Evolutionary conservation across 2,797 vertebrate genomes (phyloP), one percentile per base, ranked within the genome.

Genomic region (Linurgus olivaceus): DNA sequence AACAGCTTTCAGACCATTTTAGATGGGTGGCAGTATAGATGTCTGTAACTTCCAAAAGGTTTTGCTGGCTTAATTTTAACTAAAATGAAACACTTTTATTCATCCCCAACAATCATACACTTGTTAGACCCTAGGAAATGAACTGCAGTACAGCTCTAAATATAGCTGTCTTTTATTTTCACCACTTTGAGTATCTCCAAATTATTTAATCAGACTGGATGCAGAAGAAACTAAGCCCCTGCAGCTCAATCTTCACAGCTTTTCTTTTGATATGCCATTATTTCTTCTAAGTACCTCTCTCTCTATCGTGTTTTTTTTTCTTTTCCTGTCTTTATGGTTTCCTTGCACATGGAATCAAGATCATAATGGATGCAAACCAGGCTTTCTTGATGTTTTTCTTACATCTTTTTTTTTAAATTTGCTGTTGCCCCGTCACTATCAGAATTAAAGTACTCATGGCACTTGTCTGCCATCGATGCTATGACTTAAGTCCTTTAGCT

Each of bases 141-240:
- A 94, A 26, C 86, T 76, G 63, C 62, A 85, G 47, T 76, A 26
- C 50, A 55, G 31, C 50, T 83, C 91, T 95, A 96, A 93, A 91
- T 94, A 80, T 93, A 95, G 57, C 61, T 75, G 61, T 51, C 38
- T 95, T 95, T 92, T 52, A 92, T 96, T 96, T 92, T 95, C 92
- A 89, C 78, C 31, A 18, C 84, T 93, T 77, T 25, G 75, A 91
- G n/a, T 71, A 24, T 83, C 42, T 92, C 75, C 75, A 83, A 72
- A 59, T 95, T 92, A 80, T 75, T 91, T 93, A 93, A 93, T 92
- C 50, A 82, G 66, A 31, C 37, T 92, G 75, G 50, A 80, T 91
- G 55, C 65, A 83, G 33, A 51, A 86, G 58, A 86, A 93, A 47
- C 0, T 0, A 92, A 91, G 61, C 50, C 50, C 78, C 78, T 75